phyloP scores from a whole-genome alignment of 2,797 vertebrate genomes.

The Hoplostethus mediterraneus region DNA sequence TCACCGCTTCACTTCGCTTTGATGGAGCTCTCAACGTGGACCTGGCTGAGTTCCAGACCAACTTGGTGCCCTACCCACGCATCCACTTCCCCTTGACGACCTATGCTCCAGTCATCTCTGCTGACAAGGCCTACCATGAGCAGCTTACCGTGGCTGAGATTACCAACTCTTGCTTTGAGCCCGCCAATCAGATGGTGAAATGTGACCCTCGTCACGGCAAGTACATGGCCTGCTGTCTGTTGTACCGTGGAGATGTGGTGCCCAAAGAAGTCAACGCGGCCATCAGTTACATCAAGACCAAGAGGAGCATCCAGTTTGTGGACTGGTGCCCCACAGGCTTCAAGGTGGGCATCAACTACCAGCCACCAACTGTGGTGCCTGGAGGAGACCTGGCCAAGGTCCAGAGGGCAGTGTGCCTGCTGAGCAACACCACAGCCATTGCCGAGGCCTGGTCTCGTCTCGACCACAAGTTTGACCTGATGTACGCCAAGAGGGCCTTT shows the following conservation, averaged over 20 bases:
- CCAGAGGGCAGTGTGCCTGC: constrained; percentile 15
- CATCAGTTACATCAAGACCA: constrained; percentile 1
- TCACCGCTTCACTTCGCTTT: too few relatives aligned
- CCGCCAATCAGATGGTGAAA: neutral
- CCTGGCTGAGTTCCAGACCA: neutral
- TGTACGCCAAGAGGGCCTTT: constrained; percentile 7
- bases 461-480: constrained; percentile 11
- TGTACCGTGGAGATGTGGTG: constrained; percentile 4
- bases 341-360: neutral
- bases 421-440: constrained; percentile 2
- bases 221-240: constrained; percentile 13
- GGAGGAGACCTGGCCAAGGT: neutral
- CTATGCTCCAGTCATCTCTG: neutral
- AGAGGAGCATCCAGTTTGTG: neutral
- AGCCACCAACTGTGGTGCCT: neutral
- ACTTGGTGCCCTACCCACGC: constrained; percentile 13
- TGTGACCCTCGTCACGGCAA: constrained; percentile 8
- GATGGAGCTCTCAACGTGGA: too few relatives aligned
- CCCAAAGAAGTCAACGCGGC: constrained; percentile 4
- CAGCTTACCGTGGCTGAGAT: neutral
- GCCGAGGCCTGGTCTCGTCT: neutral
- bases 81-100: constrained; percentile 22
- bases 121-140: neutral
- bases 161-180: neutral
- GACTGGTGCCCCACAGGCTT: neutral